A percentile compares a stretch with the other conserved stretches of the same genome.
Conservation (phyloP, 2,113 vertebrate species). For the Cygnus atratus region DNA sequence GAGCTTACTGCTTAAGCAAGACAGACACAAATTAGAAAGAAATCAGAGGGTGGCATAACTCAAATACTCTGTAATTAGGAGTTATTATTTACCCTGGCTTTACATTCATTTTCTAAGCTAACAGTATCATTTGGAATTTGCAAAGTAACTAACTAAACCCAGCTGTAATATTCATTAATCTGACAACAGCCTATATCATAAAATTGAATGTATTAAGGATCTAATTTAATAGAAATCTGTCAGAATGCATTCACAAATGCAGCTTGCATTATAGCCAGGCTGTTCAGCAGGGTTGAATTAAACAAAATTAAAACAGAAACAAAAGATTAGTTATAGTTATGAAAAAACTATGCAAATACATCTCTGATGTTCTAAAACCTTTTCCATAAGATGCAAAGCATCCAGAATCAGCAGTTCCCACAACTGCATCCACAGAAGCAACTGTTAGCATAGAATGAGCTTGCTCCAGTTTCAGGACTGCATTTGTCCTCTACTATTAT, state of each 20-base stretch:
- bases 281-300: neutral
- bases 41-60: neutral
- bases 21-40: neutral
- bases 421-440: neutral
- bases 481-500: neutral
- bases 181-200: neutral
- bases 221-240: neutral
- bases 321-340: neutral
- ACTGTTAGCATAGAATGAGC: neutral
- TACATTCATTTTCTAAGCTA: neutral
- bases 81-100: neutral
- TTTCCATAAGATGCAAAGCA: neutral
- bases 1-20: neutral
- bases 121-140: neutral
- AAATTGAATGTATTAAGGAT: neutral
- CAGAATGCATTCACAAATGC: neutral
- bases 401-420: neutral
- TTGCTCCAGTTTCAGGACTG: neutral
- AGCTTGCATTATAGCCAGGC: neutral
- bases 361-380: neutral
- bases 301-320: neutral
- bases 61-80: neutral
- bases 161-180: neutral
- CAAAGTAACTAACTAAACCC: neutral
- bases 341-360: neutral